phyloP scores from a whole-genome alignment of 2,797 vertebrate species.

The Arctocebus calabarensis region DNA sequence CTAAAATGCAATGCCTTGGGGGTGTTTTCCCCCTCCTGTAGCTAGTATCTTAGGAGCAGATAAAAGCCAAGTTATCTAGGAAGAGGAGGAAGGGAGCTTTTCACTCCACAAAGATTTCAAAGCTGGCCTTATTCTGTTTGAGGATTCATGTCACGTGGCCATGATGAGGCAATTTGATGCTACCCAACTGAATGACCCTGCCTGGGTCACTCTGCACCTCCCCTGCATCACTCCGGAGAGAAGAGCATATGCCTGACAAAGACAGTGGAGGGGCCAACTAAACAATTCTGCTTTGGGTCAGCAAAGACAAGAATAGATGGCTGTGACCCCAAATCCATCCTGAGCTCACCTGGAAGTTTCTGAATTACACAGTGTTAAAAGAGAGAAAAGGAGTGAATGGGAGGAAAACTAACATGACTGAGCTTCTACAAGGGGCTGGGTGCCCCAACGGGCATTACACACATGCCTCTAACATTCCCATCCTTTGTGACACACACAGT shows the following conservation, averaged over 20 bases:
- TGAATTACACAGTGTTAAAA: neutral
- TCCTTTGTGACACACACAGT: neutral
- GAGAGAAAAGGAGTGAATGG: neutral
- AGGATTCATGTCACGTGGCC: constrained; percentile 23
- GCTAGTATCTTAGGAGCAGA: constrained; percentile 62
- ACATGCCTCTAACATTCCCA: neutral
- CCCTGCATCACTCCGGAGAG: constrained; percentile 42
- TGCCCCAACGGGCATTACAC: neutral
- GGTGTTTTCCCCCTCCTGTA: neutral
- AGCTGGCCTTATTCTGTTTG: neutral
- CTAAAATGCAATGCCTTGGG: constrained; percentile 55
- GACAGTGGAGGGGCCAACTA: neutral
- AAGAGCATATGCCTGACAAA: constrained; percentile 58
- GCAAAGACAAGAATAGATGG: neutral
- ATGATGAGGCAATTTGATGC: constrained; percentile 11
- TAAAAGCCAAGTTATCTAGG: constrained; percentile 37
- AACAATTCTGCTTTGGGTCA: neutral
- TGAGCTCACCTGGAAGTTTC: neutral
- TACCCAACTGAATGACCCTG: constrained; percentile 47
- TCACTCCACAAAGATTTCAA: constrained; percentile 28
- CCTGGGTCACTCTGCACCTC: neutral
- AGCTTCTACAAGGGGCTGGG: too few species aligned
- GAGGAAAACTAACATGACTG: neutral
- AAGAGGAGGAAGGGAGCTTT: constrained; percentile 24
- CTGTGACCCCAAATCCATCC: neutral